These are phyloP conservation scores for Mystacides longicornis DNA, from an alignment of 2,888 invertebrate species.

Conservation along the genomic window DNA sequence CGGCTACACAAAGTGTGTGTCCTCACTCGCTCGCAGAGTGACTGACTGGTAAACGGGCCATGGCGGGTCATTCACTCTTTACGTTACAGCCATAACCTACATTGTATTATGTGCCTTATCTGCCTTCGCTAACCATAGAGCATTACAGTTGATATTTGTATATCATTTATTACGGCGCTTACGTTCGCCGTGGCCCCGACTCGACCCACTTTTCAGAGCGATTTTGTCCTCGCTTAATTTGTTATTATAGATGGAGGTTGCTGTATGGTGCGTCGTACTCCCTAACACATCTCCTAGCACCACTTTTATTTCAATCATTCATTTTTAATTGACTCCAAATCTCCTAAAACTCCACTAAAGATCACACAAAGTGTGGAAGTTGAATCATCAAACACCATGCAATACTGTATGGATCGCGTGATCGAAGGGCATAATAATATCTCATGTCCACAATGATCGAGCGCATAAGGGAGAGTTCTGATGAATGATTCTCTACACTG, in stretches of 20 bases:
- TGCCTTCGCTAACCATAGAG: constrained; percentile 2
- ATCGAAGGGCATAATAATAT: too few relatives aligned
- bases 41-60: constrained; percentile 63
- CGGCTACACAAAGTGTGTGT: constrained; percentile 32
- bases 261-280: too few relatives aligned
- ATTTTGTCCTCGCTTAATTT: constrained; percentile 26
- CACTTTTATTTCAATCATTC: too few relatives aligned
- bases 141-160: constrained; percentile 6
- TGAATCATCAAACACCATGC: too few relatives aligned
- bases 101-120: constrained; percentile 20
- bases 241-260: constrained; percentile 25
- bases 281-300: too few relatives aligned
- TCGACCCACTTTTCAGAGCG: constrained; percentile 25
- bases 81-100: constrained; percentile 31
- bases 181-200: constrained; percentile 26
- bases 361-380: too few relatives aligned
- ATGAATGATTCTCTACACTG: too few relatives aligned
- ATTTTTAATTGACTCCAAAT: too few relatives aligned
- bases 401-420: too few relatives aligned
- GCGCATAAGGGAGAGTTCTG: too few relatives aligned
- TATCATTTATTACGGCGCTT: constrained; percentile 24
- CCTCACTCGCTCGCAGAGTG: constrained; percentile 46
- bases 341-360: too few relatives aligned
- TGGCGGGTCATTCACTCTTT: constrained; percentile 49
- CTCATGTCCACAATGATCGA: too few relatives aligned